phyloP scores from a whole-genome alignment of 1,140 invertebrate species.

The Heliconius eleuchia region DNA sequence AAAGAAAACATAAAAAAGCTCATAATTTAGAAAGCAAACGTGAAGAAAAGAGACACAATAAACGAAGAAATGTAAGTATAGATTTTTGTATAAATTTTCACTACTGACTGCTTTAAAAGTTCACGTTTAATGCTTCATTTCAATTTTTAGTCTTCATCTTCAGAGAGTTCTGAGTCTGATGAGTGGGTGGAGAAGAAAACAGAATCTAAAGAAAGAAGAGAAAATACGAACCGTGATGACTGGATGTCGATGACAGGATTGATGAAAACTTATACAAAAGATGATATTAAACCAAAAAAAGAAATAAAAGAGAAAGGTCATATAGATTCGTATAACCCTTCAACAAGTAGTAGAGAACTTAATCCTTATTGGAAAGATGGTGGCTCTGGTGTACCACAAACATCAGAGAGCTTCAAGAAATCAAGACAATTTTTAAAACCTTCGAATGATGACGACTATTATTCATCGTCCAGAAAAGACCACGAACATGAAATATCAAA shows the following conservation, averaged over 20 bases:
- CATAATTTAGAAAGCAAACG: constrained; percentile 42
- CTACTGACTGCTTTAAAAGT: background rate
- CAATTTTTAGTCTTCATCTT: constrained; percentile 55
- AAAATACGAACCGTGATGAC: constrained; percentile 68
- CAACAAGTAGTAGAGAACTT: constrained; percentile 88
- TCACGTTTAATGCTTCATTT: background rate
- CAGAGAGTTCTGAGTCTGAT: constrained; percentile 58
- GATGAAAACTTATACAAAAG: constrained; percentile 77
- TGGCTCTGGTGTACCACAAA: constrained; percentile 88
- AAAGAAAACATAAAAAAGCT: constrained; percentile 50
- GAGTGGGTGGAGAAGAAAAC: constrained; percentile 82
- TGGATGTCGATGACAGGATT: constrained; percentile 82
- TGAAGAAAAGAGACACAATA: constrained; percentile 32
- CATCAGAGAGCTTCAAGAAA: constrained; percentile 52
- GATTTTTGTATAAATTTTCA: background rate
- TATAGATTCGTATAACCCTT: constrained; percentile 85
- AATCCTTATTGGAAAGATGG: constrained; percentile 97
- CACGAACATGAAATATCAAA: constrained; percentile 29
- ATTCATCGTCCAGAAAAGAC: constrained; percentile 39
- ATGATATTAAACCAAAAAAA: constrained; percentile 72
- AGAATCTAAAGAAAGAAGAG: constrained; percentile 22
- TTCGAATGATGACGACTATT: constrained; percentile 57
- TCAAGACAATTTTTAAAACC: constrained; percentile 77
- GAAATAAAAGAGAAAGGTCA: constrained; percentile 80
- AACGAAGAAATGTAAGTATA: constrained; percentile 48